phyloP scores from a whole-genome alignment of 2,888 invertebrate genomes.

The Meiosimyza decipiens region DNA sequence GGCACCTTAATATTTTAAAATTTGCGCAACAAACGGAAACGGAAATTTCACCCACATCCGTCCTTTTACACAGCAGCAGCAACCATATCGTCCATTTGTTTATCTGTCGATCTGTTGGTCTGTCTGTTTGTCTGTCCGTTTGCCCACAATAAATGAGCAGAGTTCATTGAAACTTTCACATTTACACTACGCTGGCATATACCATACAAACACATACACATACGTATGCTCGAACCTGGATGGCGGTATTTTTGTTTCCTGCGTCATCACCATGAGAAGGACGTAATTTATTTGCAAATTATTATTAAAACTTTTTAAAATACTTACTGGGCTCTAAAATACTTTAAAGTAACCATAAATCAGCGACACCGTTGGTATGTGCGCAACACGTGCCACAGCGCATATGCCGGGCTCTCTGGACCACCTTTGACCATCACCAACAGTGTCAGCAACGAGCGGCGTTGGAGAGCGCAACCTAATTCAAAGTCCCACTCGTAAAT shows the following conservation, averaged over 20 bases:
- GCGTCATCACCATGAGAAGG: constrained; percentile 9
- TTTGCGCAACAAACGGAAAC: constrained; percentile 18
- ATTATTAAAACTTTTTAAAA: constrained; percentile 58
- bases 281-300: constrained; percentile 62
- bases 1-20: constrained; percentile 18
- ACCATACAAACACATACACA: not conserved
- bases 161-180: constrained; percentile 25
- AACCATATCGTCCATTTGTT: constrained; percentile 1
- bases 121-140: constrained; percentile 18
- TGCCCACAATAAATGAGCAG: constrained; percentile 26
- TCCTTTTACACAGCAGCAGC: constrained; percentile 7
- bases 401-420: constrained; percentile 13
- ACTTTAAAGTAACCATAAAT: constrained; percentile 34
- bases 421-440: not conserved
- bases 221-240: not conserved
- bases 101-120: constrained; percentile 17
- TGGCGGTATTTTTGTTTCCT: not conserved
- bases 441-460: not conserved
- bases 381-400: constrained; percentile 42
- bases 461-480: not conserved
- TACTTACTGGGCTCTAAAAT: constrained; percentile 30
- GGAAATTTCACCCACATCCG: constrained; percentile 20
- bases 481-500: constrained; percentile 31
- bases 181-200: not conserved
- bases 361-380: constrained; percentile 18